Base-by-base conservation (phyloP, 2,113 vertebrate species). In the Pimephales promelas region DNA sequence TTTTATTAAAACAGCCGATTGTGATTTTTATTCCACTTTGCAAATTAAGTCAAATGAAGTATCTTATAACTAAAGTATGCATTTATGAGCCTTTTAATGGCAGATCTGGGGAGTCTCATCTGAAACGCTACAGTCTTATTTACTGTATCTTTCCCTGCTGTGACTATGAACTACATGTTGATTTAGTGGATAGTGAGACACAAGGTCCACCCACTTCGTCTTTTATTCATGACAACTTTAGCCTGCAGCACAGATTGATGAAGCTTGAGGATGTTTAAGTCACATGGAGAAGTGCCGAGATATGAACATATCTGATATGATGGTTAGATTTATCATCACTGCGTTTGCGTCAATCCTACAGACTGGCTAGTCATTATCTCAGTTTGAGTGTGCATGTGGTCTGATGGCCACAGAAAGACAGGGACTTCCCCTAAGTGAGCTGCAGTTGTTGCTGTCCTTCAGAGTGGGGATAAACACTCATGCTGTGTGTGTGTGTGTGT, bases 401-500 rank as follows among this genome's bases (percentile, higher is more conserved):
- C 49, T 83, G 31, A 71, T 49, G 45, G 52, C 49, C 24, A 62
- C 49, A 24, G 62, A 73, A 16, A n/a, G 61, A 49, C 71, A 54
- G 87, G 87, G 87, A 88, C 86, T 88, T 88, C 85, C 87, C 87
- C 81, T 34, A 36, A 68, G 22, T 0, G 11, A 26, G 81, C 81
- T 85, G 62, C 87, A 88, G 81, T 85, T 88, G 87, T 80, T 85
- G 83, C 83, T 87, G 87, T 68, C 87, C 54, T 70, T 88, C 81
- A 85, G 61, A 40, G 49, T 40, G 47, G 28, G 26, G 49, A 78
- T 85, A 85, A 86, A 88, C 83, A 88, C 75, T 71, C 26, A 16
- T 34, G 1, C 6, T 6, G 54, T 34, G 56, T 73, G 56, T 77
- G 79, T 77, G 79, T 77, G 72, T 61, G 56, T 28, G 28, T 28